phyloP scores from a whole-genome alignment of 1,140 invertebrate species.

The Drosophila sturtevanti region DNA sequence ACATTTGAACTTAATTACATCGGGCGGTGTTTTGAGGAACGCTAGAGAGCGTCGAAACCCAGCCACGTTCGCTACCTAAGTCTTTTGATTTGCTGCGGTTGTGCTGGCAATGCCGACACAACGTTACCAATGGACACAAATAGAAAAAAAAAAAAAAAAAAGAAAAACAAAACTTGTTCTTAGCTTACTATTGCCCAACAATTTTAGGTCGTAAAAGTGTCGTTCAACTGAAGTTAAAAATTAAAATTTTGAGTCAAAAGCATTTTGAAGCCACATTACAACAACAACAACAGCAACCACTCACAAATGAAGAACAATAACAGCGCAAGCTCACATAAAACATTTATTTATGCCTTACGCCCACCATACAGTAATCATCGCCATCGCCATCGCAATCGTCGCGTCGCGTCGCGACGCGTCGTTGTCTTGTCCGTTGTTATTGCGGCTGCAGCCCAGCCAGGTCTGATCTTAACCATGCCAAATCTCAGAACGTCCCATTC shows the following conservation, averaged over 20 bases:
- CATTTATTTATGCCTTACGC: constrained; percentile 70
- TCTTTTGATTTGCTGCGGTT: constrained; percentile 57
- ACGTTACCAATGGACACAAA: constrained; percentile 34
- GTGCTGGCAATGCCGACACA: constrained; percentile 24
- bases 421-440: constrained; percentile 19
- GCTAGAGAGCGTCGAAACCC: not conserved
- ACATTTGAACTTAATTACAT: constrained; percentile 60
- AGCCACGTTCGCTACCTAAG: constrained; percentile 50
- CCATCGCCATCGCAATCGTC: not conserved
- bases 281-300: constrained; percentile 33
- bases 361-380: constrained; percentile 38
- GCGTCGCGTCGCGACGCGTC: constrained; percentile 14
- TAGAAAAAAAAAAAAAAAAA: not conserved
- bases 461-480: constrained; percentile 36
- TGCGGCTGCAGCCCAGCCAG: constrained; percentile 35
- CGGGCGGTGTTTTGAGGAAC: not conserved
- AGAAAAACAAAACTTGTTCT: constrained; percentile 37
- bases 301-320: constrained; percentile 68
- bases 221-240: constrained; percentile 63
- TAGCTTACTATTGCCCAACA: constrained; percentile 51
- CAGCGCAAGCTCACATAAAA: constrained; percentile 63
- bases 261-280: constrained; percentile 20
- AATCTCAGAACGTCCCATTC: constrained; percentile 41
- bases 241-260: constrained; percentile 55
- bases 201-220: constrained; percentile 56